Evolutionary conservation across 2,888 invertebrate genomes (phyloP).

Genomic region (Acronicta alni): DNA sequence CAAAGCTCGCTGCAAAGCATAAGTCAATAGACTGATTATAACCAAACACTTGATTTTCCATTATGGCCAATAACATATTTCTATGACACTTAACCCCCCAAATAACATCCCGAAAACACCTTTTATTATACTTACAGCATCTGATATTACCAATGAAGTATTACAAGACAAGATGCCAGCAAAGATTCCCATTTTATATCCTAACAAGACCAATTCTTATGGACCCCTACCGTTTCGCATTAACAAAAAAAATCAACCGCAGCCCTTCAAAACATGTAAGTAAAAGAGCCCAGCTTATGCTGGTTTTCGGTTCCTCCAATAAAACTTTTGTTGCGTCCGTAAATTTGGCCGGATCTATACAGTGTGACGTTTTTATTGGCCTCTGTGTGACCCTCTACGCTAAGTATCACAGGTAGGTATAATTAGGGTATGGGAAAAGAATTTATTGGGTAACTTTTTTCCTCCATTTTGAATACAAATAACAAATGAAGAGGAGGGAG

Average conservation of each 20-base stretch:
- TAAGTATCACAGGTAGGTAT: conserved; percentile 41
- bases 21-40: background rate
- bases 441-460: conserved; percentile 47
- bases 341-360: conserved; percentile 58
- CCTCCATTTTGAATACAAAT: conserved; percentile 37
- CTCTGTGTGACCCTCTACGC: conserved; percentile 31
- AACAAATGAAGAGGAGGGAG: conserved; percentile 8
- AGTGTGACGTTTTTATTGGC: conserved; percentile 60
- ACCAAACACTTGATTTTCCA: background rate
- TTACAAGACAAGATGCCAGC: conserved; percentile 21
- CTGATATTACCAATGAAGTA: conserved; percentile 7
- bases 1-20: too few species aligned
- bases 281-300: conserved; percentile 24
- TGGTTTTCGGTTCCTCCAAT: conserved; percentile 45
- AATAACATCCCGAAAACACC: conserved; percentile 13
- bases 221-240: conserved; percentile 15
- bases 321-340: conserved; percentile 57
- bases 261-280: conserved; percentile 2
- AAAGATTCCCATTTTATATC: conserved; percentile 32
- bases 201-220: conserved; percentile 40
- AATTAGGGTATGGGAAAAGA: conserved; percentile 48
- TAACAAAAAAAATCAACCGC: conserved; percentile 31
- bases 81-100: background rate
- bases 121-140: conserved; percentile 7
- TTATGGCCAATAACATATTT: conserved; percentile 9